A percentile compares a stretch with the other conserved stretches of the same genome.
Evolutionary conservation across 2,888 invertebrate genomes (phyloP).

Genomic region (Callimorpha dominula): DNA sequence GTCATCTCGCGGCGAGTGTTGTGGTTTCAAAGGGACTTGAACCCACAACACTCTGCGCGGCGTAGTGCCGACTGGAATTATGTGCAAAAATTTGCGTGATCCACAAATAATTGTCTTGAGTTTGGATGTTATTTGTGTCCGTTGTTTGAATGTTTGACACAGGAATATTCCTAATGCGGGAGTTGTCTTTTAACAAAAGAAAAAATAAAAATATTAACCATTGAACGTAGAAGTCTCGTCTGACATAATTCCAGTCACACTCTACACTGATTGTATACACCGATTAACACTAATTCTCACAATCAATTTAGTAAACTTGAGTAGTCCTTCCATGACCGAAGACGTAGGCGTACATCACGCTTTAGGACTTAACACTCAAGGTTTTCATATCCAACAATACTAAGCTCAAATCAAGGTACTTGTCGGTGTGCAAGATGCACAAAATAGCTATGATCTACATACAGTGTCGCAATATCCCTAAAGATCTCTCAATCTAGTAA

Average conservation of each 20-base stretch:
- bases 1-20: no score
- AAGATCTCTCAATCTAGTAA: constrained; percentile 43
- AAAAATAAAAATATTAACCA: no score
- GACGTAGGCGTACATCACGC: constrained; percentile 10
- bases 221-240: not conserved
- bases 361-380: constrained; percentile 3
- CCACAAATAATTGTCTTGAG: no score
- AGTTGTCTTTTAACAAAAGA: no score
- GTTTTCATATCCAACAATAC: constrained; percentile 34
- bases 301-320: not conserved
- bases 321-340: not conserved
- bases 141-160: no score
- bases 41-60: no score
- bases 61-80: no score
- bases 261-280: not conserved
- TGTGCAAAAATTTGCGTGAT: no score
- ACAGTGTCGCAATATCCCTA: constrained; percentile 39
- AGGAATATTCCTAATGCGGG: no score
- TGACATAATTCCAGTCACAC: not conserved
- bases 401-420: constrained; percentile 26
- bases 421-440: constrained; percentile 37
- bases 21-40: no score
- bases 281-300: not conserved
- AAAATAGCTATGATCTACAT: constrained; percentile 49
- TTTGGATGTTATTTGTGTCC: no score